Conservation (phyloP, 2,113 vertebrate species). For the Microcebus lehilahytsara region DNA sequence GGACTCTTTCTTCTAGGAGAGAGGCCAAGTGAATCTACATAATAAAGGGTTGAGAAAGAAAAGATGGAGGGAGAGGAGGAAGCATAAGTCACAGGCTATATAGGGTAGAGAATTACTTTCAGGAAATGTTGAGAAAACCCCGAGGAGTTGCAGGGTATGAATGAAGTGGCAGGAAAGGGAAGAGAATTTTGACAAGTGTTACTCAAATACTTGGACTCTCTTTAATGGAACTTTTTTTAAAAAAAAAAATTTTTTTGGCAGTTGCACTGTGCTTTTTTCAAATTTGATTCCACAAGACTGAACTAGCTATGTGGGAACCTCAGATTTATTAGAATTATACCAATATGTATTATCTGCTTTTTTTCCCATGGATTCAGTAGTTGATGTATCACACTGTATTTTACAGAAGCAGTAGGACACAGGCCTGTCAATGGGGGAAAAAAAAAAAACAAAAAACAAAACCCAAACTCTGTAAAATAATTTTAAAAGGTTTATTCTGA, state of each 20-base stretch:
- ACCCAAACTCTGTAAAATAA: too few species aligned
- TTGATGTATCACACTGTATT: not conserved
- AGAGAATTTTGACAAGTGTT: constrained; percentile 14
- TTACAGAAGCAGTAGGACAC: not conserved
- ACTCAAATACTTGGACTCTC: constrained; percentile 13
- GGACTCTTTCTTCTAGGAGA: constrained; percentile 24
- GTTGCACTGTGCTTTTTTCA: constrained; percentile 17
- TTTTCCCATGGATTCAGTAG: not conserved
- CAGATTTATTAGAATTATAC: not conserved
- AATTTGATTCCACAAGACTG: not conserved
- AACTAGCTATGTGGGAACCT: not conserved
- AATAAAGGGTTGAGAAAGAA: constrained; percentile 27
- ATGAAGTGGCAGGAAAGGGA: not conserved
- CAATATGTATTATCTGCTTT: not conserved
- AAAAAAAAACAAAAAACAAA: too few species aligned
- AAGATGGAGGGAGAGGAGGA: not conserved
- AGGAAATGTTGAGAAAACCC: constrained; percentile 26
- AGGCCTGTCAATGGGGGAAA: not conserved
- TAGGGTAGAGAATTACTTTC: not conserved
- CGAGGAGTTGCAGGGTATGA: not conserved
- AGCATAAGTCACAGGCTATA: not conserved
- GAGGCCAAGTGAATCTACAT: constrained; percentile 14
- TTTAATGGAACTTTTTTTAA: not conserved
- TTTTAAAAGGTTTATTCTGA: too few species aligned
- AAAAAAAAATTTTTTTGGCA: not conserved